Evolutionary conservation across 1,140 invertebrate species (phyloP), one percentile per base, ranked within the genome.

Genomic region (Brachionus rubens): DNA sequence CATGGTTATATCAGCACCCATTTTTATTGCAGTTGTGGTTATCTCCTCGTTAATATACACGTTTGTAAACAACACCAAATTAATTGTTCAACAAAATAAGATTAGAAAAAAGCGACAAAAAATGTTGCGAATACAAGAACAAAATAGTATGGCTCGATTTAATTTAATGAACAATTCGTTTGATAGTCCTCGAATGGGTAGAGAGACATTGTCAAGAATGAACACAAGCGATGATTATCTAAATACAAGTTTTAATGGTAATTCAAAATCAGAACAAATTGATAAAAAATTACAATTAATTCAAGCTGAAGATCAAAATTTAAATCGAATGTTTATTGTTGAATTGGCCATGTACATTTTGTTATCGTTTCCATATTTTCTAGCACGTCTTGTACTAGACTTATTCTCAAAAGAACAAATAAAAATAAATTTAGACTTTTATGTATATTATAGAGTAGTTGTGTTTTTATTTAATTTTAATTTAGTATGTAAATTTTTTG

Each of bases 381-480:
- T 72, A 24, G 19, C 36, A 14, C 30, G 68, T 19, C 68, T 72
- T 30, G 12, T 48, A 40, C 46, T 72, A 6, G 50, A 54, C 30
- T 30, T 72, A 14, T 72, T 50, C 41, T 40, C 30, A n/a, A 72
- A 72, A 24, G 43, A 72, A 9, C 19, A 40, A 9, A 33, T 47
- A 10, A 30, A 54, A 50, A 52, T 72, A 36, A 72, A 54, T 28
- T 41, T 72, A 14, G 68, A 72, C 28, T 72, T 72, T 72, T 72
- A 28, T 54, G 19, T 40, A 1, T 33, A 26, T 24, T 72, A 72
- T 21, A n/a, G 26, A 21, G 19, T 72, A 12, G 9, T 41, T 33
- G 40, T 72, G 24, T n/a, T 54, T 10, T 48, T 48, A 16, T 72
- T 72, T 50, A 43, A 72, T 40, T 48, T 72, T 1, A 19, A 48